These are phyloP conservation scores for Tonatia bakeri DNA, from an alignment of 2,113 vertebrate species.

Conservation along the genomic window DNA sequence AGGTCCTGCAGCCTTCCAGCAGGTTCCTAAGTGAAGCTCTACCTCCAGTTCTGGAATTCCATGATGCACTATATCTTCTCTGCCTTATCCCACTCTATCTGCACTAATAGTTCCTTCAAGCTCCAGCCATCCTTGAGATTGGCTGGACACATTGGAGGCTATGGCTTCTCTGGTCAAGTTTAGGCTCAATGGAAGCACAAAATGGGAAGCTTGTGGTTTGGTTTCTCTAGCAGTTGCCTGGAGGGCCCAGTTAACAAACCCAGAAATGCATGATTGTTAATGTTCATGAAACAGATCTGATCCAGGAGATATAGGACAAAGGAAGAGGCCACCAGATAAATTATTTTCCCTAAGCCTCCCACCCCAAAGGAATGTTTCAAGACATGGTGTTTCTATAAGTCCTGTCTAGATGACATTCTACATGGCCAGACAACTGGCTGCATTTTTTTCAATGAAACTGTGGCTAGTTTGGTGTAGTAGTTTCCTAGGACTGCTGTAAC, in stretches of 20 bases:
- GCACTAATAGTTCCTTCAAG: conserved; percentile 84
- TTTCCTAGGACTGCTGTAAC: not conserved
- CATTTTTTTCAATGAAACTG: not conserved
- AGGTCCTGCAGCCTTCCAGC: conserved; percentile 81
- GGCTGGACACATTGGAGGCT: not conserved
- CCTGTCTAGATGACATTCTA: not conserved
- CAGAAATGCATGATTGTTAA: not conserved
- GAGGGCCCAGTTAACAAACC: not conserved
- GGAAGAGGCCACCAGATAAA: not conserved
- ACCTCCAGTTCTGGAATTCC: conserved; percentile 87
- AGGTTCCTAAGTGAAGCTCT: conserved; percentile 89
- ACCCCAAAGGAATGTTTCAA: not conserved
- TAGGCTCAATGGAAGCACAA: not conserved
- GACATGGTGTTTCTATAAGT: not conserved
- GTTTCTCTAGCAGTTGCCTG: not conserved
- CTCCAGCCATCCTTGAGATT: conserved; percentile 80
- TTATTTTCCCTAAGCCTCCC: not conserved
- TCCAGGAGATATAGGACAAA: not conserved
- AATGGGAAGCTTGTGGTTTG: not conserved
- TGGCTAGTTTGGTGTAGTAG: not conserved
- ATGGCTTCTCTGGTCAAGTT: not conserved
- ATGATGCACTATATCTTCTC: conserved; percentile 81
- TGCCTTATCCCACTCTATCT: conserved; percentile 78
- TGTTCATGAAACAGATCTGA: not conserved
- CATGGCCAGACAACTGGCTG: not conserved